Conservation (phyloP, 2,113 vertebrate species). For the Scortum barcoo region DNA sequence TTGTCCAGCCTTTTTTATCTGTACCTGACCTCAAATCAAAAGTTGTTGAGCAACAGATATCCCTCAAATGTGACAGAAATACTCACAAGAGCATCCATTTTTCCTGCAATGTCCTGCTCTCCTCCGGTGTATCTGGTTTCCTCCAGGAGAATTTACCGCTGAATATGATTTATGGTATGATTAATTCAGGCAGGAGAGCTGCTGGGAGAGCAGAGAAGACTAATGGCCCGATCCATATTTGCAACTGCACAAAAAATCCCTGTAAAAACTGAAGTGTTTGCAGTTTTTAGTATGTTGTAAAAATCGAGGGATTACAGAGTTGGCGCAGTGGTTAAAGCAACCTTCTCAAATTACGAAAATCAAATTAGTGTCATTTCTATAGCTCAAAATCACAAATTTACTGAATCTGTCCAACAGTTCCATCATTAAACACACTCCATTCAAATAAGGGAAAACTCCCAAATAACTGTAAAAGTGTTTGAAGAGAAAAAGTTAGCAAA, state of each 20-base stretch:
- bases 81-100: neutral
- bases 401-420: neutral
- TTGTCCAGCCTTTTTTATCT: too few species aligned
- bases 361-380: neutral
- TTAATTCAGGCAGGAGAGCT: conserved; percentile 8
- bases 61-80: neutral
- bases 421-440: neutral
- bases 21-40: neutral
- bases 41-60: neutral
- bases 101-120: neutral
- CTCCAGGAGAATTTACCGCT: neutral
- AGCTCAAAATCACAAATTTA: neutral
- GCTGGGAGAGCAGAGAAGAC: neutral
- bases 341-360: neutral
- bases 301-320: neutral
- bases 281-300: neutral
- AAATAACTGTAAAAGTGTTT: neutral
- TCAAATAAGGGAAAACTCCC: neutral
- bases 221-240: conserved; percentile 2
- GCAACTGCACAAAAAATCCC: neutral
- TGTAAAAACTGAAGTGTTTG: neutral
- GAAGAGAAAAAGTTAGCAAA: too few species aligned
- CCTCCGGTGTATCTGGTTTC: conserved; percentile 1
- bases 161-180: conserved; percentile 22
- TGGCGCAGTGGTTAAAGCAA: neutral